These are phyloP conservation scores for Blastobasis lacticolella DNA, from an alignment of 2,888 invertebrate genomes.

Conservation along the genomic window DNA sequence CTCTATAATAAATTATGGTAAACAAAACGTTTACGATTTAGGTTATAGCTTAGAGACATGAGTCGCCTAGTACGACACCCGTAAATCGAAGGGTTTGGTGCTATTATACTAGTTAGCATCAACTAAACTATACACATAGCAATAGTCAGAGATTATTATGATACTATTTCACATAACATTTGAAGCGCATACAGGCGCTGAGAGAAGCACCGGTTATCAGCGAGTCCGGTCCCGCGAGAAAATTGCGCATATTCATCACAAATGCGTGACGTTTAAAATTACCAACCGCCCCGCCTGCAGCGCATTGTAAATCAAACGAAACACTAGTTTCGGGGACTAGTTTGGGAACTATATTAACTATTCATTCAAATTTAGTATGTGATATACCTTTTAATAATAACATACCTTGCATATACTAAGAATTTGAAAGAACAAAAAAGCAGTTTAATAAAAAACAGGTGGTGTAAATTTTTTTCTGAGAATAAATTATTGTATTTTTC, in stretches of 20 bases:
- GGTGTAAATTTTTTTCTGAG: slow-evolving; percentile 21
- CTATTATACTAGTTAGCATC: no score
- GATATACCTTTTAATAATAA: not conserved
- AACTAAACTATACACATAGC: no score
- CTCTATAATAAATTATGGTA: no score
- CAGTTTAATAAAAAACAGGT: slow-evolving; percentile 2
- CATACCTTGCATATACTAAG: not conserved
- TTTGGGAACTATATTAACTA: slow-evolving; percentile 31
- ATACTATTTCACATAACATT: no score
- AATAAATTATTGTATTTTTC: slow-evolving; percentile 32
- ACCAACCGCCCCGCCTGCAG: slow-evolving; percentile 45
- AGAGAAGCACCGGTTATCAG: slow-evolving; percentile 43
- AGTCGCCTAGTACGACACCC: no score
- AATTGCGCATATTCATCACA: slow-evolving; percentile 70
- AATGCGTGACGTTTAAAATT: slow-evolving; percentile 70
- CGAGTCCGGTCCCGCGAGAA: slow-evolving; percentile 50
- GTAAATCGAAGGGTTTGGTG: no score
- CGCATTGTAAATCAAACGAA: slow-evolving; percentile 58
- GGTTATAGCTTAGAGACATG: no score
- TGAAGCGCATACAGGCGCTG: not conserved
- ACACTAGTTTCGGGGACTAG: slow-evolving; percentile 48
- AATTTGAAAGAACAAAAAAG: not conserved
- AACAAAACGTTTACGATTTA: no score
- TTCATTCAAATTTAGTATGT: slow-evolving; percentile 21
- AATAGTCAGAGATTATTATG: no score